Percentiles rank a stretch among this genome's conserved stretches.
Evolutionary conservation across 2,113 vertebrate genomes (phyloP).

Genomic region (Chloropsis cyanopogon): DNA sequence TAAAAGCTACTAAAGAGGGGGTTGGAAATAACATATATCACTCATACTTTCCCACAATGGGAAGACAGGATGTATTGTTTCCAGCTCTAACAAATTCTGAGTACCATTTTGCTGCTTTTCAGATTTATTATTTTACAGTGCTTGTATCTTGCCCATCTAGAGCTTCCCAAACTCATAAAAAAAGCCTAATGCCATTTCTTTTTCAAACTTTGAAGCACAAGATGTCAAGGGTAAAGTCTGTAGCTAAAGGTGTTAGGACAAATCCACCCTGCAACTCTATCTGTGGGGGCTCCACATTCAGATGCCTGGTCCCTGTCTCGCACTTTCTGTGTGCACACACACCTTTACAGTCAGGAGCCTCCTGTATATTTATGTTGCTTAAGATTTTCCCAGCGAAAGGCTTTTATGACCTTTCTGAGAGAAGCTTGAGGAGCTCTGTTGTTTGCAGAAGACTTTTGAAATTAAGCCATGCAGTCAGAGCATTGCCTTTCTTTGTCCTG

Average conservation of each 20-base stretch:
- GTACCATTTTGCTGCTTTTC: neutral
- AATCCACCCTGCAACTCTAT: neutral
- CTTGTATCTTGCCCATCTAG: neutral
- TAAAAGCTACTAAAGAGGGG: neutral
- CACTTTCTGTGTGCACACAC: neutral
- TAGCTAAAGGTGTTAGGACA: neutral
- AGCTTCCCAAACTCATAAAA: neutral
- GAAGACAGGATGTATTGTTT: neutral
- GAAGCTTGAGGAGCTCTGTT: neutral
- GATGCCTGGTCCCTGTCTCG: neutral
- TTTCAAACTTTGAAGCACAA: neutral
- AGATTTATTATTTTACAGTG: neutral
- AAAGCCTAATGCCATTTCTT: neutral
- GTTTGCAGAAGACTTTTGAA: constrained; percentile 31
- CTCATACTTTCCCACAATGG: neutral
- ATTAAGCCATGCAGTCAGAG: neutral
- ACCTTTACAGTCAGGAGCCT: neutral
- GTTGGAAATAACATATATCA: neutral
- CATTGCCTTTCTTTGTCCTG: neutral
- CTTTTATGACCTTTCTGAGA: constrained; percentile 30
- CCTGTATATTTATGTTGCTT: neutral
- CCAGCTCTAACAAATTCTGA: neutral
- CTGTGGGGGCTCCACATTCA: neutral
- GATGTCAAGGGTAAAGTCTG: neutral
- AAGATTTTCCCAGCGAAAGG: neutral